Percentiles rank a stretch among this genome's conserved stretches.
phyloP scores from a whole-genome alignment of 2,113 vertebrate species.

The Pleuronectes platessa region DNA sequence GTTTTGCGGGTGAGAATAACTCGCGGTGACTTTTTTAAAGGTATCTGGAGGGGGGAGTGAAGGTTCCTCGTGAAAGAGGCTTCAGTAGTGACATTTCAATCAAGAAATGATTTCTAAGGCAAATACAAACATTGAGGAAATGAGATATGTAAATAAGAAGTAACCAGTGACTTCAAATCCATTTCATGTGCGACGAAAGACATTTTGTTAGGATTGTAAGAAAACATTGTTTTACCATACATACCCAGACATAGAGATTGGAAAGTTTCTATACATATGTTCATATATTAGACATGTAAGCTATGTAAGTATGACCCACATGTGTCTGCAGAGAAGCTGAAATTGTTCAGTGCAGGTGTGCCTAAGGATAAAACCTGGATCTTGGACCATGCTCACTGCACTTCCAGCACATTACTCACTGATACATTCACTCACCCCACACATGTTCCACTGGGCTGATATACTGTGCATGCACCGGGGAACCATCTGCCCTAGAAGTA shows the following conservation, averaged over 20 bases:
- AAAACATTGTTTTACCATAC: neutral
- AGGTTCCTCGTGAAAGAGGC: conserved; percentile 4
- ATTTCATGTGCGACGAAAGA: neutral
- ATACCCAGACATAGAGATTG: neutral
- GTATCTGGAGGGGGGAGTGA: conserved; percentile 20
- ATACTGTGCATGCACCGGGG: neutral
- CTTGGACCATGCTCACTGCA: neutral
- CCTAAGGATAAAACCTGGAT: neutral
- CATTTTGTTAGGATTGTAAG: neutral
- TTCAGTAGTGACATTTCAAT: conserved; percentile 31
- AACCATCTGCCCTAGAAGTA: conserved; percentile 5
- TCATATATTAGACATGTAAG: neutral
- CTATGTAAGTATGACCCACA: neutral
- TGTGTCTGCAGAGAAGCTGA: neutral
- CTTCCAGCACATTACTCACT: neutral
- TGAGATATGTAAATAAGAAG: conserved; percentile 4
- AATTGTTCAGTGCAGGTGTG: neutral
- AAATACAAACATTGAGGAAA: conserved; percentile 5
- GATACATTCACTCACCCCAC: neutral
- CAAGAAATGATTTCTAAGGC: neutral
- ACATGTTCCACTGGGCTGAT: neutral
- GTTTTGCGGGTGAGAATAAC: conserved; percentile 95
- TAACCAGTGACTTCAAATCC: neutral
- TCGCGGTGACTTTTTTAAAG: conserved; percentile 1
- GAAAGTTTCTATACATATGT: too few relatives aligned